Conservation (phyloP, 2,113 vertebrate species). For the Athene cunicularia region DNA sequence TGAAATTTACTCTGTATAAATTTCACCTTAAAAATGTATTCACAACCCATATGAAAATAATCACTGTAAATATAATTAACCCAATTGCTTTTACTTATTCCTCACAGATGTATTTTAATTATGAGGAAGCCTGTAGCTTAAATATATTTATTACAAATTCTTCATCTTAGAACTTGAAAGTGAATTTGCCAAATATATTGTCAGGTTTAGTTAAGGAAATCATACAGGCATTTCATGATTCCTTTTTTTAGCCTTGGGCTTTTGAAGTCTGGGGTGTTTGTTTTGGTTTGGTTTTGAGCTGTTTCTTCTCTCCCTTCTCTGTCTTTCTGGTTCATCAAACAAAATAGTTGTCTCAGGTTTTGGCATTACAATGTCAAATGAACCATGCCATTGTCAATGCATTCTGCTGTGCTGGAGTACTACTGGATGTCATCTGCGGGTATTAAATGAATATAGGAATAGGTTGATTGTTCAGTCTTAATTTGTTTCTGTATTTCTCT, state of each 20-base stretch:
- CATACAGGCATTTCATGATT: background rate
- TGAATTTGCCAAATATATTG: background rate
- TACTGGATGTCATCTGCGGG: background rate
- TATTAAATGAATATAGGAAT: background rate
- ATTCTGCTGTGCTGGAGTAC: background rate
- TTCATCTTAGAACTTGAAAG: background rate
- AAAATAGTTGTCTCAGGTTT: background rate
- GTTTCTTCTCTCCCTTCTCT: background rate
- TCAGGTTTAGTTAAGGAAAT: background rate
- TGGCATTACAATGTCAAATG: background rate
- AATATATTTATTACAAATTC: background rate
- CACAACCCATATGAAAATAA: background rate
- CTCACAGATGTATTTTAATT: background rate
- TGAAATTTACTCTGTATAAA: background rate
- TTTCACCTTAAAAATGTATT: background rate
- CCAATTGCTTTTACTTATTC: background rate
- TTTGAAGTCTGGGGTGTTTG: background rate
- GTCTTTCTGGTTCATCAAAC: background rate
- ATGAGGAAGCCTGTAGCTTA: background rate
- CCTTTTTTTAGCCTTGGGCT: background rate
- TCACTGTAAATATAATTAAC: background rate
- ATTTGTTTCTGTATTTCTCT: background rate
- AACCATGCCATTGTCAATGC: fast-evolving
- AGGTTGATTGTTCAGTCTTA: background rate
- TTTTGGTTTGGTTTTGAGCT: background rate